phyloP scores from a whole-genome alignment of 2,888 invertebrate genomes.

The Xiphydria camelus region DNA sequence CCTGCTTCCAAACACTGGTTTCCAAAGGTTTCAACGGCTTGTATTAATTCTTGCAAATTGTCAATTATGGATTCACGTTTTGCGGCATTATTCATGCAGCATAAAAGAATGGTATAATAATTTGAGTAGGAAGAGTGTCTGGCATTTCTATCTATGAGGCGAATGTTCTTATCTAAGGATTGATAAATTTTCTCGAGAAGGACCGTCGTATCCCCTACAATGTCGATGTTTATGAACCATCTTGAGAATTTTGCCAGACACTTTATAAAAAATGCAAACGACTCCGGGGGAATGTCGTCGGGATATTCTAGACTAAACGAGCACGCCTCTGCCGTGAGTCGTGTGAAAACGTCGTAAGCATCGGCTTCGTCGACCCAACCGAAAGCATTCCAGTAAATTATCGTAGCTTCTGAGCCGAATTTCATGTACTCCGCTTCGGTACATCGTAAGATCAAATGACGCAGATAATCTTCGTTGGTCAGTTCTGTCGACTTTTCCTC shows the following conservation, averaged over 20 bases:
- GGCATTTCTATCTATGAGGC: slow-evolving; percentile 18
- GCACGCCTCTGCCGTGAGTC: slow-evolving; percentile 38
- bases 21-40: slow-evolving; percentile 23
- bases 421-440: slow-evolving; percentile 36
- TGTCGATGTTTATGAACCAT: slow-evolving; percentile 14
- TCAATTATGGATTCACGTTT: slow-evolving; percentile 2
- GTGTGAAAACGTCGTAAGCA: slow-evolving; percentile 32
- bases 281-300: slow-evolving; percentile 21
- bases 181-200: slow-evolving; percentile 14
- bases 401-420: slow-evolving; percentile 25
- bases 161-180: slow-evolving; percentile 19
- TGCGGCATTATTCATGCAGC: slow-evolving; percentile 15
- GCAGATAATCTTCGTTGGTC: slow-evolving; percentile 32
- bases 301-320: slow-evolving; percentile 38
- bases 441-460: slow-evolving; percentile 38
- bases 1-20: slow-evolving; percentile 5
- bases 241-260: slow-evolving; percentile 23
- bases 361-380: slow-evolving; percentile 30
- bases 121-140: slow-evolving; percentile 16
- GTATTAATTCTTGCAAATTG: slow-evolving; percentile 15
- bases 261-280: slow-evolving; percentile 36
- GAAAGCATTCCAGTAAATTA: slow-evolving; percentile 27
- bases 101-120: slow-evolving; percentile 18
- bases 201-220: slow-evolving; percentile 3
- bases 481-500: slow-evolving; percentile 15